Conservation (phyloP, 37 sponge, comb jelly and placozoan species). For the Mnemiopsis leidyi region DNA sequence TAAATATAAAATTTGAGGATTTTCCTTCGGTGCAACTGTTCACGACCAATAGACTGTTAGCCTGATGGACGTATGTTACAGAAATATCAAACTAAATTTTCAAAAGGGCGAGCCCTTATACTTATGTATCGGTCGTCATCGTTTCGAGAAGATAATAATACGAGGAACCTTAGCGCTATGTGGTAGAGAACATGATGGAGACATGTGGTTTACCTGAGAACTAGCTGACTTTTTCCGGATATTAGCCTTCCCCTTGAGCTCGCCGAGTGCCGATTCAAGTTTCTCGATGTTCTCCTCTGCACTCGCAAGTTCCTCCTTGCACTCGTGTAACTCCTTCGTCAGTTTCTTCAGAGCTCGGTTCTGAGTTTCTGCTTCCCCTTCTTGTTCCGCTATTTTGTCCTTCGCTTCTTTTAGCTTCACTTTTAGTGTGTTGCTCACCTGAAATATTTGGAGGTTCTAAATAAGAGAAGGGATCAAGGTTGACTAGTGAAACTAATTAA, state of each 20-base stretch:
- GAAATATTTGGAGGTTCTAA: background rate
- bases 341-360: background rate
- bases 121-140: no score
- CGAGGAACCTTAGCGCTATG: no score
- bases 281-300: constrained; percentile 17
- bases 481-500: no score
- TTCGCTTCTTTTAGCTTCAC: constrained; percentile 54
- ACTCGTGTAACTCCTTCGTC: constrained; percentile 19
- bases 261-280: background rate
- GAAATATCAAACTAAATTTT: no score
- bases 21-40: no score
- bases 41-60: no score
- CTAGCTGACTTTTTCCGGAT: background rate
- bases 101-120: no score
- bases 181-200: no score
- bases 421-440: constrained; percentile 22
- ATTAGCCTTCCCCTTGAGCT: background rate
- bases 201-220: constrained; percentile 48
- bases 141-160: no score
- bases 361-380: background rate
- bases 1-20: no score
- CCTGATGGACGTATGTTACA: no score
- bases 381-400: background rate
- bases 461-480: no score
- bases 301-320: constrained; percentile 19